These are phyloP conservation scores for Talpa occidentalis DNA, from an alignment of 2,113 vertebrate genomes.

Conservation along the genomic window DNA sequence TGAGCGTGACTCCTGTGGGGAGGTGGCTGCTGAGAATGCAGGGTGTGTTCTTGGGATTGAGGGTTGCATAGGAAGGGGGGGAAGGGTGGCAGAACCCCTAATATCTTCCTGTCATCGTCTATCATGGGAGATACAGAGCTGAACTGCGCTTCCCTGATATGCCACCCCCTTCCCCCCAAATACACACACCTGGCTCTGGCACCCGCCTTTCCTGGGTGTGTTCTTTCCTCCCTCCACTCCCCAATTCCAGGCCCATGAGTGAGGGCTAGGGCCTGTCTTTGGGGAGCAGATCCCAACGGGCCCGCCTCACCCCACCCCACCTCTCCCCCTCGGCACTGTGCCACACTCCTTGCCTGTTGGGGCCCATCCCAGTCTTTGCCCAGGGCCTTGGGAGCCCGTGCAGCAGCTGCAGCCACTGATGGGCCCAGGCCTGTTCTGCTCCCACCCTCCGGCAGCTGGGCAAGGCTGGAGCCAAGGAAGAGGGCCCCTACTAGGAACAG, in stretches of 20 bases:
- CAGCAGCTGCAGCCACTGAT: constrained; percentile 80
- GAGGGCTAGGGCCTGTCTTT: constrained; percentile 73
- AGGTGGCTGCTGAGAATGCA: constrained; percentile 44
- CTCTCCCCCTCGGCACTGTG: constrained; percentile 75
- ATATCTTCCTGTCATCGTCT: not conserved
- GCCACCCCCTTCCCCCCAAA: not conserved
- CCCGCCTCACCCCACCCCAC: constrained; percentile 61
- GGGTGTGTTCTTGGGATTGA: not conserved
- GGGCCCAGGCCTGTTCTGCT: constrained; percentile 79
- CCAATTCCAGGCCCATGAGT: constrained; percentile 81
- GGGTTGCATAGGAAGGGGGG: not conserved
- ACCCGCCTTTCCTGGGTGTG: constrained; percentile 70
- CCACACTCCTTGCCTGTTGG: constrained; percentile 76
- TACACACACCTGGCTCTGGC: constrained; percentile 47
- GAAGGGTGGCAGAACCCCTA: not conserved
- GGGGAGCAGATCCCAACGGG: constrained; percentile 76
- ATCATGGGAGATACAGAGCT: not conserved
- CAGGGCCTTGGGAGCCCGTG: constrained; percentile 77
- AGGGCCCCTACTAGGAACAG: constrained; percentile 49
- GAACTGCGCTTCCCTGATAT: not conserved
- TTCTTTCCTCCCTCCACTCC: constrained; percentile 74
- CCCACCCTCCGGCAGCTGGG: constrained; percentile 80
- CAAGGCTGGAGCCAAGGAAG: constrained; percentile 67
- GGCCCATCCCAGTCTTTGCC: constrained; percentile 81
- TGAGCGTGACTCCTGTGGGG: not conserved